These are phyloP conservation scores for Xestia ashworthii DNA, from an alignment of 2,888 invertebrate species.

Conservation along the genomic window DNA sequence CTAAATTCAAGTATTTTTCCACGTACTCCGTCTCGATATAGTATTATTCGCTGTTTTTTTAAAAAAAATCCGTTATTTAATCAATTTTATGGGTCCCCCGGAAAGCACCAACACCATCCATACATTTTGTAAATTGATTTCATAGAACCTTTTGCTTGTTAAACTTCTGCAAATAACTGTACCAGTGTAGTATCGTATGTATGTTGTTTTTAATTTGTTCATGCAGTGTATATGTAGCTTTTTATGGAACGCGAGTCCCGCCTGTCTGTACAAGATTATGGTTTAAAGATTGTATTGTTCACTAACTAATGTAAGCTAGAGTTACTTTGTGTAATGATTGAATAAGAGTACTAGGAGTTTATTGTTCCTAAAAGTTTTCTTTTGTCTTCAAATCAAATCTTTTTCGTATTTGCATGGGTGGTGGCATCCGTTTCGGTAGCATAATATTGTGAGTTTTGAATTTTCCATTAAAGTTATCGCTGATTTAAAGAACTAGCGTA, in stretches of 20 bases:
- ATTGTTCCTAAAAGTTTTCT: too few relatives aligned
- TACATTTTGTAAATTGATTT: neutral
- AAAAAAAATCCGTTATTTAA: neutral
- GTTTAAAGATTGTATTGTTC: conserved; percentile 19
- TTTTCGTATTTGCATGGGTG: neutral
- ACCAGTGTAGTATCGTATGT: conserved; percentile 14
- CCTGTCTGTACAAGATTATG: conserved; percentile 42
- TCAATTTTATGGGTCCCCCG: neutral
- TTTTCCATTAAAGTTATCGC: too few relatives aligned
- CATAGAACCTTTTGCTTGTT: neutral
- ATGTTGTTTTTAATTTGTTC: conserved; percentile 57
- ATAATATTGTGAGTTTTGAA: too few relatives aligned
- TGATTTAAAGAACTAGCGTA: neutral
- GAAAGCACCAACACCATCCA: neutral
- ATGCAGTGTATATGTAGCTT: conserved; percentile 35
- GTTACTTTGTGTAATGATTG: conserved; percentile 6
- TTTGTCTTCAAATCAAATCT: neutral
- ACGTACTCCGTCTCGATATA: neutral
- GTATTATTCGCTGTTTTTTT: neutral
- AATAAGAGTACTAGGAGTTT: neutral
- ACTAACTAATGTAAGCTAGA: neutral
- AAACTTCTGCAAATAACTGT: conserved; percentile 24
- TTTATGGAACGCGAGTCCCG: conserved; percentile 40
- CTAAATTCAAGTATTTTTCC: neutral
- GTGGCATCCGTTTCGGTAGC: too few relatives aligned